Evolutionary conservation across 2,113 vertebrate species (phyloP).

Genomic region (Isurus oxyrinchus): DNA sequence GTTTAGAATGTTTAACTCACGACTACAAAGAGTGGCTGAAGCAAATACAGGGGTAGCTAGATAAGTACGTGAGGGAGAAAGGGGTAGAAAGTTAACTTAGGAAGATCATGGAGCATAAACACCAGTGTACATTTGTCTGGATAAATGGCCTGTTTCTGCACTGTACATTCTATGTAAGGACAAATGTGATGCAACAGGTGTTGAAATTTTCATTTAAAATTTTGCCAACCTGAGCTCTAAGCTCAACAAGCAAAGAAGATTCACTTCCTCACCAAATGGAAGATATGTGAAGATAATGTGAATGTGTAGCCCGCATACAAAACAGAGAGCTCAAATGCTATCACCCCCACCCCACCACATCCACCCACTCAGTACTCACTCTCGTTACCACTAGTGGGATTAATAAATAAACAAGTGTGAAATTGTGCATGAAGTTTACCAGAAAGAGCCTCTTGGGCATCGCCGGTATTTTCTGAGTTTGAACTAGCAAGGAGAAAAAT

Average conservation of each 20-base stretch:
- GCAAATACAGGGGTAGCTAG: not conserved
- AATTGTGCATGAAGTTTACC: not conserved
- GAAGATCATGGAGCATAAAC: too few relatives aligned
- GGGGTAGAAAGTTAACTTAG: not conserved
- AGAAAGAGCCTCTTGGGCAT: not conserved
- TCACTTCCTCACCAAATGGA: not conserved
- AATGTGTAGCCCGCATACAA: not conserved
- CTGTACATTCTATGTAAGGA: not conserved
- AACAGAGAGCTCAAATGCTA: not conserved
- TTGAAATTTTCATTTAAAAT: not conserved
- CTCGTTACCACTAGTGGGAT: not conserved
- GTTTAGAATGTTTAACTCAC: not conserved
- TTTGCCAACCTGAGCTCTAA: not conserved
- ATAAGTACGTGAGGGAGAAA: not conserved
- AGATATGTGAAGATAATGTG: not conserved
- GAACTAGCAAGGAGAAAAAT: not conserved
- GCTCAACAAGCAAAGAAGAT: not conserved
- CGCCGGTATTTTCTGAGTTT: not conserved
- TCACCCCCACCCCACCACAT: not conserved
- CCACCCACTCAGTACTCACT: not conserved
- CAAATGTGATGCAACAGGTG: not conserved
- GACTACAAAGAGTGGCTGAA: not conserved
- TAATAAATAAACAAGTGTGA: slow-evolving; percentile 23
- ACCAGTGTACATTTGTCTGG: too few relatives aligned
- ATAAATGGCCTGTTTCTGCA: not conserved